A percentile compares a stretch with the other conserved stretches of the same genome.
Evolutionary conservation across 2,797 vertebrate species (phyloP).

Genomic region (Alosa sapidissima): DNA sequence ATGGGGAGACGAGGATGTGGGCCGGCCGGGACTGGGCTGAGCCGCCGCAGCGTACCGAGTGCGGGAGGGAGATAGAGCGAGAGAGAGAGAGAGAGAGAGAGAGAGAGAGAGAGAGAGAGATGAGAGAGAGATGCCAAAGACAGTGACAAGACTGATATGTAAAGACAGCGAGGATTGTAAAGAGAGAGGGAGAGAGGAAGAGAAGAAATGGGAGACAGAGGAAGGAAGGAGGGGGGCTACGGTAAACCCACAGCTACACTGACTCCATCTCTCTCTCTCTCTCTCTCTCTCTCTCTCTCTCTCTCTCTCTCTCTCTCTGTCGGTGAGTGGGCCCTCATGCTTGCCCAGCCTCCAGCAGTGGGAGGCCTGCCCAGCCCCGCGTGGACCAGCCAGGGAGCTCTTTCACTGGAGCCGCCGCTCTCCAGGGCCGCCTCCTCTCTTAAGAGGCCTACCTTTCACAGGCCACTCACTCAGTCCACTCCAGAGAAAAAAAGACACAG

Average conservation of each 20-base stretch:
- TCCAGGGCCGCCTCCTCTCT: slow-evolving; percentile 1
- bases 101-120: slow-evolving; percentile 23
- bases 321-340: slow-evolving; percentile 4
- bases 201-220: not conserved
- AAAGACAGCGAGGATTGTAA: slow-evolving; percentile 57
- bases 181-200: slow-evolving; percentile 4
- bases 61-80: slow-evolving; percentile 35
- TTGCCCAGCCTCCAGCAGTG: slow-evolving; percentile 1
- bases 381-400: slow-evolving; percentile 7
- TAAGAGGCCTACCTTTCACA: slow-evolving; percentile 7
- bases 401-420: not conserved
- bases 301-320: not conserved
- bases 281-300: not conserved
- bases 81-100: slow-evolving; percentile 34
- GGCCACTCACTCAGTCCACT: not conserved
- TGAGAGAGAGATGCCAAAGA: slow-evolving; percentile 54
- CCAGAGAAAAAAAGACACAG: not conserved
- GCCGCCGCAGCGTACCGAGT: not conserved
- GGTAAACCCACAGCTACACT: not conserved
- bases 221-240: not conserved
- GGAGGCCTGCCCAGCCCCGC: slow-evolving; percentile 1
- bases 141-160: slow-evolving; percentile 50
- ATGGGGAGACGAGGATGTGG: slow-evolving; percentile 61
- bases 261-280: not conserved
- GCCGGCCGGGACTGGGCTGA: slow-evolving; percentile 2